A percentile compares a stretch with the other conserved stretches of the same genome.
phyloP scores from a whole-genome alignment of 1,140 invertebrate genomes.

The Diabrotica virgifera region DNA sequence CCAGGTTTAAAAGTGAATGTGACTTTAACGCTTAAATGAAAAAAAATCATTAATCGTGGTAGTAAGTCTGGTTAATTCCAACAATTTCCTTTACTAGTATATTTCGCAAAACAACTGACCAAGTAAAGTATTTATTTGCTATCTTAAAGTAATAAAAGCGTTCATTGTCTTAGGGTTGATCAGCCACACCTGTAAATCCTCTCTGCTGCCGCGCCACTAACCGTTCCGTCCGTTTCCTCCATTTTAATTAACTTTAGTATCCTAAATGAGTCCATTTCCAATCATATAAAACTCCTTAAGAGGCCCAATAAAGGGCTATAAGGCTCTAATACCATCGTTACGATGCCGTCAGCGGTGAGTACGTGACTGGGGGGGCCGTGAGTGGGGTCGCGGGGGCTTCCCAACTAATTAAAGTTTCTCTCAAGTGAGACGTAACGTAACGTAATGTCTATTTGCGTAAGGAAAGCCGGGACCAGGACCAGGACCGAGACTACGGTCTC shows the following conservation, averaged over 20 bases:
- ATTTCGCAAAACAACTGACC: too few relatives aligned
- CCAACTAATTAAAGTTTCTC: neutral
- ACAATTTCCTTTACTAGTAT: too few relatives aligned
- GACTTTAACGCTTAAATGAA: too few relatives aligned
- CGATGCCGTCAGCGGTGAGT: neutral
- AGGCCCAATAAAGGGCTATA: neutral
- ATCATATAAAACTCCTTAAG: neutral
- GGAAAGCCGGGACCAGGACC: neutral
- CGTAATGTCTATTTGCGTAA: neutral
- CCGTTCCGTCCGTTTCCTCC: neutral
- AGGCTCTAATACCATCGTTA: neutral
- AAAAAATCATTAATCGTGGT: too few relatives aligned
- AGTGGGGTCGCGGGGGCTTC: neutral
- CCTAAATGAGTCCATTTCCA: constrained; percentile 2
- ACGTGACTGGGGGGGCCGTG: neutral
- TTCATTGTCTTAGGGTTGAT: too few relatives aligned
- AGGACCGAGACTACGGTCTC: too few relatives aligned
- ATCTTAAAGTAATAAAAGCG: too few relatives aligned
- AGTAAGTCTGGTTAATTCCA: too few relatives aligned
- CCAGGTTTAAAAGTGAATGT: too few relatives aligned
- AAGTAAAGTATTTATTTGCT: too few relatives aligned
- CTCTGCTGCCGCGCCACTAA: too few relatives aligned
- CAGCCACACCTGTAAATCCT: too few relatives aligned
- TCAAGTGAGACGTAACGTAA: neutral
- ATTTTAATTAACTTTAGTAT: neutral